Evolutionary conservation across 2,113 vertebrate species (phyloP).

Genomic region (Cromileptes altivelis): DNA sequence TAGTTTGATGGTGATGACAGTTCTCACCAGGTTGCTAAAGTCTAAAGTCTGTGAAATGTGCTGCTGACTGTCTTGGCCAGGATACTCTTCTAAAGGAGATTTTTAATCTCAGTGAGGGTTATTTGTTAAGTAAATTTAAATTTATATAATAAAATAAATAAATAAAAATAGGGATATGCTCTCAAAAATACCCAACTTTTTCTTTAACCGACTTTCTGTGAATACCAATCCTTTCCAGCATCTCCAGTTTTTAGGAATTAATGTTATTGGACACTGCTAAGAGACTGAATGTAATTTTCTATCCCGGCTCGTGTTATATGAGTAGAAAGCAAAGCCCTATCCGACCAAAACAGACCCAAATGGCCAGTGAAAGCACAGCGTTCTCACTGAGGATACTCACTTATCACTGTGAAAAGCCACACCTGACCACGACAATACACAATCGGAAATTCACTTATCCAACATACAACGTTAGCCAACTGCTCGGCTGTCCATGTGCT

Average conservation of each 20-base stretch:
- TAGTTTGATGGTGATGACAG: no score
- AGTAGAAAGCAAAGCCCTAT: constrained; percentile 1
- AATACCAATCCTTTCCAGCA: not conserved
- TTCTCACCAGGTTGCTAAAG: no score
- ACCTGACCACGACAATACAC: not conserved
- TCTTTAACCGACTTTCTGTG: not conserved
- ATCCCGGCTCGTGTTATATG: not conserved
- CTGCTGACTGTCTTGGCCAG: no score
- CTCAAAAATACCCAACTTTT: no score
- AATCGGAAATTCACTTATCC: not conserved
- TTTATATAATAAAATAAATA: no score
- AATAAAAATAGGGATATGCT: no score
- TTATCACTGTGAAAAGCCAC: not conserved
- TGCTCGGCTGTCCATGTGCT: not conserved
- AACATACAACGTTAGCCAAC: not conserved
- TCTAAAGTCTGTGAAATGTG: no score
- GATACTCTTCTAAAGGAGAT: no score
- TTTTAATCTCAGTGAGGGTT: no score
- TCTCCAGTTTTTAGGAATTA: no score
- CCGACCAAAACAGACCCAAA: not conserved
- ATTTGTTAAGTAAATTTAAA: no score
- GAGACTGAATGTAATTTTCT: not conserved
- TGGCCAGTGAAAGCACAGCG: not conserved
- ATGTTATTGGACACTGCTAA: not conserved
- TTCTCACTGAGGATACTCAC: not conserved